Evolutionary conservation across 2,113 vertebrate genomes (phyloP).

Genomic region (Cygnus atratus): DNA sequence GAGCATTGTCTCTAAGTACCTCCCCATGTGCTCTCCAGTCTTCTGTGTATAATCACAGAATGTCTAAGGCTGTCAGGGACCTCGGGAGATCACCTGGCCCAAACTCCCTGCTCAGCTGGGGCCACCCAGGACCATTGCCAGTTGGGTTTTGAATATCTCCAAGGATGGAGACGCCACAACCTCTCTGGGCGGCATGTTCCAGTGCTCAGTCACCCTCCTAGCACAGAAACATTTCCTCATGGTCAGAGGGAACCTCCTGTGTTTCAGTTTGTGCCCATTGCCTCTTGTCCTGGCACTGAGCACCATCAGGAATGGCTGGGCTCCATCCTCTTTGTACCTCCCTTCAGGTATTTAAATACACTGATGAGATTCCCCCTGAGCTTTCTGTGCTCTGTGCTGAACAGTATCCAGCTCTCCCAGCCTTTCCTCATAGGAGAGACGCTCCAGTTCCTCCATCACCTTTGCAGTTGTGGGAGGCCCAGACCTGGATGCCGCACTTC

Average conservation of each 20-base stretch:
- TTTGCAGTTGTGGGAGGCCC: neutral
- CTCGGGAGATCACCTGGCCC: neutral
- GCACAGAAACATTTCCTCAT: neutral
- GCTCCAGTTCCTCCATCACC: neutral
- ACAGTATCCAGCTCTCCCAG: neutral
- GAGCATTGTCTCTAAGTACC: neutral
- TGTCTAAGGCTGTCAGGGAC: neutral
- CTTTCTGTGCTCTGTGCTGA: neutral
- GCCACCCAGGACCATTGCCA: neutral
- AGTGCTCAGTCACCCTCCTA: neutral
- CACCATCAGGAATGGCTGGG: neutral
- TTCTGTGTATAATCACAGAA: neutral
- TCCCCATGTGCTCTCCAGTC: neutral
- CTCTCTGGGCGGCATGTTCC: neutral
- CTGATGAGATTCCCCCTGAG: neutral
- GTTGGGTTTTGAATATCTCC: neutral
- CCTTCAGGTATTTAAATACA: neutral
- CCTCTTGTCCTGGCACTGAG: neutral
- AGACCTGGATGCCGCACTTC: neutral
- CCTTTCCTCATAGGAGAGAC: neutral
- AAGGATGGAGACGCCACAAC: neutral
- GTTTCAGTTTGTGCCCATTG: accelerated
- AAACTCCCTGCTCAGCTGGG: neutral
- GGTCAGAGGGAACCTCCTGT: neutral
- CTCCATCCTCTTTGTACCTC: neutral